Evolutionary conservation across 2,888 invertebrate genomes (phyloP).

Genomic region (Coremacera marginata): DNA sequence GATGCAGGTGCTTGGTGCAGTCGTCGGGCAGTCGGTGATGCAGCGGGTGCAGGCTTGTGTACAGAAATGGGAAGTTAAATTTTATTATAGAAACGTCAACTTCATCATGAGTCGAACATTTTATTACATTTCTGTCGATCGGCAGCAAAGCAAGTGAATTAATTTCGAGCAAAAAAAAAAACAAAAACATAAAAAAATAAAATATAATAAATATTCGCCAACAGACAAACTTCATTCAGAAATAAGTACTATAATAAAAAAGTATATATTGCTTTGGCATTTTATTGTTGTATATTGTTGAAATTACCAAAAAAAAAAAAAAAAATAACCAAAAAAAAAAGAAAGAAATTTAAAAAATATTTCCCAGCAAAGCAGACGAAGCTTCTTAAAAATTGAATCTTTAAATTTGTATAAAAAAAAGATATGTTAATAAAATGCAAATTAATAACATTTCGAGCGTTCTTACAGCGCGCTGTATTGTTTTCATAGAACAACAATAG

Average conservation of each 20-base stretch:
- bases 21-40: not conserved
- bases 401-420: too few relatives aligned
- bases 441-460: constrained; percentile 23
- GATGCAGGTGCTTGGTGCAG: constrained; percentile 7
- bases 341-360: too few relatives aligned
- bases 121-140: not conserved
- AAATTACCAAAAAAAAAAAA: too few relatives aligned
- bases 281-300: too few relatives aligned
- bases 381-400: too few relatives aligned
- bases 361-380: too few relatives aligned
- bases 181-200: not conserved
- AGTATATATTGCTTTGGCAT: too few relatives aligned
- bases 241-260: too few relatives aligned
- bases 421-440: constrained; percentile 25
- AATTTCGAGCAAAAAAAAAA: not conserved
- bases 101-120: constrained; percentile 25
- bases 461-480: constrained; percentile 26
- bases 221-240: not conserved
- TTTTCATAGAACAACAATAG: constrained; percentile 16
- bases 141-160: not conserved
- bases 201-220: not conserved
- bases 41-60: not conserved
- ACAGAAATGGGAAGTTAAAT: not conserved
- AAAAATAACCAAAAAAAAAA: too few relatives aligned
- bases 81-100: constrained; percentile 31